phyloP scores from a whole-genome alignment of 2,797 vertebrate genomes.

The Myotis planiceps region DNA sequence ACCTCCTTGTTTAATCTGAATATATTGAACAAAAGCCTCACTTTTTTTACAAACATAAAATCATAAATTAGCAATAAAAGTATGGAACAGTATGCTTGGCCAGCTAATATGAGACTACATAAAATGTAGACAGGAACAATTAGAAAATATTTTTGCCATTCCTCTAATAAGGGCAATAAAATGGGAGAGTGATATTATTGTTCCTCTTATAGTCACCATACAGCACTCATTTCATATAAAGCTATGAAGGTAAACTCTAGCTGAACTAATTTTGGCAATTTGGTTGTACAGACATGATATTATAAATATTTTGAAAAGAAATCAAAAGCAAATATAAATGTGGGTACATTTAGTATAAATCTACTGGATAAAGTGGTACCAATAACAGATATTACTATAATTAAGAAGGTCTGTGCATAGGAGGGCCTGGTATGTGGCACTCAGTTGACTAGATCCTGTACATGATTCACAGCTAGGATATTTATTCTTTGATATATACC shows the following conservation, averaged over 20 bases:
- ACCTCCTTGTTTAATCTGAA: not conserved
- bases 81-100: not conserved
- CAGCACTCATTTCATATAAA: not conserved
- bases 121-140: not conserved
- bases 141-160: not conserved
- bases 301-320: not conserved
- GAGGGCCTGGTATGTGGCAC: not conserved
- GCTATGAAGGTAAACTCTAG: not conserved
- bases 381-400: not conserved
- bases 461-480: not conserved
- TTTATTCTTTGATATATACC: conserved; percentile 31
- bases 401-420: not conserved
- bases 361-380: not conserved
- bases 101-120: not conserved
- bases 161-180: not conserved
- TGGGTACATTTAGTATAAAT: not conserved
- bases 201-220: not conserved
- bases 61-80: not conserved
- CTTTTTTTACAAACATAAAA: not conserved
- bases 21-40: not conserved
- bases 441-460: not conserved
- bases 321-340: not conserved
- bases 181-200: not conserved
- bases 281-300: not conserved
- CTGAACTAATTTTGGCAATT: not conserved